phyloP scores from a whole-genome alignment of 1,140 invertebrate genomes.

The Drosophila saltans region DNA sequence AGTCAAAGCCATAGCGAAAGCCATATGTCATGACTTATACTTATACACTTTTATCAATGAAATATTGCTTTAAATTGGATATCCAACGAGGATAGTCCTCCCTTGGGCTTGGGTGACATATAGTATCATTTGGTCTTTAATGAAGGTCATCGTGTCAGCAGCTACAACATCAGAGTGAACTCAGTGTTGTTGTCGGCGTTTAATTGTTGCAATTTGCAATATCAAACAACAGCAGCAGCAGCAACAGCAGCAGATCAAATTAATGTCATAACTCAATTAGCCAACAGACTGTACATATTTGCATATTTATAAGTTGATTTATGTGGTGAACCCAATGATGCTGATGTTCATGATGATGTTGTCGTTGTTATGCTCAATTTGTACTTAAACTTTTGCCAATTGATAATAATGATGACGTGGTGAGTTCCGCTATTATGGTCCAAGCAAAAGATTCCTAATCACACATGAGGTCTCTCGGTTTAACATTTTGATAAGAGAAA shows the following conservation, averaged over 20 bases:
- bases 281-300: conserved; percentile 52
- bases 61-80: conserved; percentile 71
- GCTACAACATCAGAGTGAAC: conserved; percentile 26
- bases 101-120: conserved; percentile 23
- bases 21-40: conserved; percentile 38
- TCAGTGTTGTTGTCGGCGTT: conserved; percentile 47
- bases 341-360: conserved; percentile 9
- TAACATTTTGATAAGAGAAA: not conserved
- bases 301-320: conserved; percentile 51
- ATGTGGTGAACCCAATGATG: conserved; percentile 12
- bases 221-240: conserved; percentile 22
- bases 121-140: conserved; percentile 55
- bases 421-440: not conserved
- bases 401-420: conserved; percentile 35
- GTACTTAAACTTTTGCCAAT: conserved; percentile 60
- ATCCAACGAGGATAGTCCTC: conserved; percentile 18
- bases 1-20: conserved; percentile 9
- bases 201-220: conserved; percentile 75
- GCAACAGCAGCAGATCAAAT: conserved; percentile 62
- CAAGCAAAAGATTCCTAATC: not conserved
- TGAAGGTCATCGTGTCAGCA: conserved; percentile 70
- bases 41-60: conserved; percentile 69
- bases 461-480: not conserved
- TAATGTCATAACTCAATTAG: conserved; percentile 80
- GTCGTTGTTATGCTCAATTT: conserved; percentile 52